Evolutionary conservation across 2,113 vertebrate species (phyloP).

Genomic region (Sterna hirundo): DNA sequence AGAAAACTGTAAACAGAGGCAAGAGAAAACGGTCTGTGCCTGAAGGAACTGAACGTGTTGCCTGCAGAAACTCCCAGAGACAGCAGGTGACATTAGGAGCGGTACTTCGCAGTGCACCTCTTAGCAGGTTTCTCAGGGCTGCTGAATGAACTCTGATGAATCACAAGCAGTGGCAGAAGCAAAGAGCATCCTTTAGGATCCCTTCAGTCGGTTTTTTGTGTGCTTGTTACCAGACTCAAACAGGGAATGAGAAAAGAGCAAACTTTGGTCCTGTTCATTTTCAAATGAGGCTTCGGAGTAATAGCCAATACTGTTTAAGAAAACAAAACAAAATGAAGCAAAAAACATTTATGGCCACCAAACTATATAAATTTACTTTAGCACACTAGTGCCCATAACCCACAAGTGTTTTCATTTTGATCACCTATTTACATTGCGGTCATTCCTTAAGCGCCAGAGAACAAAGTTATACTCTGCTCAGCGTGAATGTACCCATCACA

Average conservation of each 20-base stretch:
- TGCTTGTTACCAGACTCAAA: background rate
- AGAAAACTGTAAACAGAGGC: background rate
- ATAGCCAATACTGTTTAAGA: background rate
- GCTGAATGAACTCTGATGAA: background rate
- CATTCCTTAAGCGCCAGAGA: background rate
- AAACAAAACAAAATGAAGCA: background rate
- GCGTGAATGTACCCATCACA: background rate
- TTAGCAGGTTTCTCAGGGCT: background rate
- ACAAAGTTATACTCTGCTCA: background rate
- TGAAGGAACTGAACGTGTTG: background rate
- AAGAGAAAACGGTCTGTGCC: background rate
- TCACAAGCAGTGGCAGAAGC: background rate
- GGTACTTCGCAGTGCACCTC: background rate
- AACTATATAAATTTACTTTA: background rate
- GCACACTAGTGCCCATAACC: background rate
- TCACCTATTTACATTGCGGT: background rate
- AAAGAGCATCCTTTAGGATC: background rate
- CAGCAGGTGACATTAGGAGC: background rate
- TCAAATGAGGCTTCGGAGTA: background rate
- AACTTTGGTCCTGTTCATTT: background rate
- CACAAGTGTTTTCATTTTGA: background rate
- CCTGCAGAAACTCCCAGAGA: background rate
- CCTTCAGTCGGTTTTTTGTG: background rate
- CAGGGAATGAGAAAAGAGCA: background rate
- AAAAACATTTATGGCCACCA: background rate